Evolutionary conservation across 2,888 invertebrate genomes (phyloP).

Genomic region (Cantharis lateralis): DNA sequence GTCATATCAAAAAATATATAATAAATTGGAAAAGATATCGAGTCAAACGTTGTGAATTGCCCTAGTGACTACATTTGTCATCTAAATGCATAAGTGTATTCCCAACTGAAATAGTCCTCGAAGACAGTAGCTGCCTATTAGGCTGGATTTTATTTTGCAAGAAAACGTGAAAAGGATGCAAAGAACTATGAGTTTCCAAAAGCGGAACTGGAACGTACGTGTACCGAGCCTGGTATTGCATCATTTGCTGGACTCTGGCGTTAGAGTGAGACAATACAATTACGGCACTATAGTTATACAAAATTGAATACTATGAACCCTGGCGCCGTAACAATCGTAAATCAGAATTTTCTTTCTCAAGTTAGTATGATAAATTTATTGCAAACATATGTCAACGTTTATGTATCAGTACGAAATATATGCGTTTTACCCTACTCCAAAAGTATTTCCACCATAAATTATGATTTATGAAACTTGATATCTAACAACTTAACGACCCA

Average conservation of each 20-base stretch:
- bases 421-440: constrained; percentile 14
- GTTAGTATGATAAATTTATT: constrained; percentile 36
- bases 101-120: constrained; percentile 13
- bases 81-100: constrained; percentile 21
- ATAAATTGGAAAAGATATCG: background rate
- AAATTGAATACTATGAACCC: constrained; percentile 26
- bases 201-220: constrained; percentile 14
- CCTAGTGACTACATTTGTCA: constrained; percentile 16
- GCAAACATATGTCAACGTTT: constrained; percentile 35
- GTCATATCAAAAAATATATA: background rate
- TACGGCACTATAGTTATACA: constrained; percentile 18
- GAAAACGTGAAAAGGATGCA: constrained; percentile 17
- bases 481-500: constrained; percentile 15
- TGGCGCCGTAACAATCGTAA: constrained; percentile 32
- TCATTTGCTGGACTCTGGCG: constrained; percentile 14
- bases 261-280: constrained; percentile 24
- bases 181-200: constrained; percentile 1
- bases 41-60: constrained; percentile 4
- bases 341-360: constrained; percentile 36
- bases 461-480: constrained; percentile 20
- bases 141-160: constrained; percentile 18
- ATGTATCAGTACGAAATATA: constrained; percentile 33
- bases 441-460: constrained; percentile 26
- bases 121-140: constrained; percentile 20
- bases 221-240: constrained; percentile 15